A percentile compares a stretch with the other conserved stretches of the same genome.
These are phyloP conservation scores for Rachycentron canadum DNA, from an alignment of 2,797 vertebrate genomes.

Conservation along the genomic window DNA sequence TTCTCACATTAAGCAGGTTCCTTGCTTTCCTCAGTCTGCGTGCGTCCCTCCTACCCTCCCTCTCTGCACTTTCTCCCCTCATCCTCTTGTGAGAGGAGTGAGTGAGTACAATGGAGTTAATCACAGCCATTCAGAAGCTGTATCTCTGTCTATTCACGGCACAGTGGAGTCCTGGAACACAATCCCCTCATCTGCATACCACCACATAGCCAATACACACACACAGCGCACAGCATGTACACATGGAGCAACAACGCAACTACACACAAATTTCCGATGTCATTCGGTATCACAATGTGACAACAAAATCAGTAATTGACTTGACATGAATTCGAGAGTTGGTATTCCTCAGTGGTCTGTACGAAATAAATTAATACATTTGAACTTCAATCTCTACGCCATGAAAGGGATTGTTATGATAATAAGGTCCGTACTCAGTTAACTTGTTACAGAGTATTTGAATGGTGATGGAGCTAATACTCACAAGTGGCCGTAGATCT, in stretches of 20 bases:
- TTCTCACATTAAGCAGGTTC: constrained; percentile 54
- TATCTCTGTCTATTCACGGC: constrained; percentile 84
- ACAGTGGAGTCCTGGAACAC: constrained; percentile 72
- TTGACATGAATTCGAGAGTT: constrained; percentile 56
- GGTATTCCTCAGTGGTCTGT: constrained; percentile 34
- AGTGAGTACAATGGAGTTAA: constrained; percentile 89
- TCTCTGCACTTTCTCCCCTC: constrained; percentile 35
- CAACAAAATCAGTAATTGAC: constrained; percentile 57
- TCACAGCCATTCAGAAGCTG: constrained; percentile 89
- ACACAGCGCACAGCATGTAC: neutral
- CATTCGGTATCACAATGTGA: constrained; percentile 33
- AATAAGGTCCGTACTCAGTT: constrained; percentile 32
- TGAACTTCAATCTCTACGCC: constrained; percentile 41
- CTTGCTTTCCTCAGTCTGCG: constrained; percentile 29
- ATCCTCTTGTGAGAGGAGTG: constrained; percentile 65
- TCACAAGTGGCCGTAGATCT: constrained; percentile 97
- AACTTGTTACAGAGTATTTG: constrained; percentile 30
- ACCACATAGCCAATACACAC: constrained; percentile 56
- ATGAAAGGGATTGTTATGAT: constrained; percentile 36
- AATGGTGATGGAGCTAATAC: constrained; percentile 49
- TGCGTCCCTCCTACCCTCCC: neutral
- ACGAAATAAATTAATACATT: constrained; percentile 51
- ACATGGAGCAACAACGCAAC: constrained; percentile 21
- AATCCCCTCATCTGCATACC: constrained; percentile 80
- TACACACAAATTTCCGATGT: constrained; percentile 41